Evolutionary conservation across 2,888 invertebrate genomes (phyloP).

Genomic region (Melinaea marsaeus): DNA sequence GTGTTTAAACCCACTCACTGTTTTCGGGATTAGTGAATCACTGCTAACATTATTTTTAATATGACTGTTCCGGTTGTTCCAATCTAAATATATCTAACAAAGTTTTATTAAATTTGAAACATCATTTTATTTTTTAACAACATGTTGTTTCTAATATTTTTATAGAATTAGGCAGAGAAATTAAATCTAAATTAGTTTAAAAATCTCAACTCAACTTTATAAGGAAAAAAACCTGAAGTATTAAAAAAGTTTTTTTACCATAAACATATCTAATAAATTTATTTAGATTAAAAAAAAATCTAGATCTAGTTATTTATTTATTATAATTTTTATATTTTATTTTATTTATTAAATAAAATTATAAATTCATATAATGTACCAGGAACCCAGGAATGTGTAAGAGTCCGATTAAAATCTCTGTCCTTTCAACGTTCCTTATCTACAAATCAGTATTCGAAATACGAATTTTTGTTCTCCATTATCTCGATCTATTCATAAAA

Average conservation of each 20-base stretch:
- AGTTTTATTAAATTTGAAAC: background rate
- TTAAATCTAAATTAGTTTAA: no score
- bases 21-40: conserved; percentile 50
- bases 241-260: no score
- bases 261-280: no score
- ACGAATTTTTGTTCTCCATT: conserved; percentile 51
- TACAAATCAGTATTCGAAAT: conserved; percentile 50
- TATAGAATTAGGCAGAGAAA: no score
- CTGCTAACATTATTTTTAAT: conserved; percentile 48
- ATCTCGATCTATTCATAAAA: conserved; percentile 55
- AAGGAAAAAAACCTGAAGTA: no score
- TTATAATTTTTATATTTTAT: no score
- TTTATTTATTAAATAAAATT: conserved; percentile 44
- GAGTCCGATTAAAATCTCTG: conserved; percentile 59
- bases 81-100: conserved; percentile 3
- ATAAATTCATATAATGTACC: conserved; percentile 69
- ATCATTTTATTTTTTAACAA: background rate
- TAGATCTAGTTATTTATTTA: no score
- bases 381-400: conserved; percentile 68
- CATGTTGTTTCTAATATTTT: no score
- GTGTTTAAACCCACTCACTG: conserved; percentile 49
- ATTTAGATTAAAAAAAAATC: no score
- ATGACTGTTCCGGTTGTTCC: conserved; percentile 42
- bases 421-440: conserved; percentile 62
- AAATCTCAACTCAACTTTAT: no score